Base-by-base conservation (phyloP, 2,888 invertebrate species). In the Cataglyphis albicans region DNA sequence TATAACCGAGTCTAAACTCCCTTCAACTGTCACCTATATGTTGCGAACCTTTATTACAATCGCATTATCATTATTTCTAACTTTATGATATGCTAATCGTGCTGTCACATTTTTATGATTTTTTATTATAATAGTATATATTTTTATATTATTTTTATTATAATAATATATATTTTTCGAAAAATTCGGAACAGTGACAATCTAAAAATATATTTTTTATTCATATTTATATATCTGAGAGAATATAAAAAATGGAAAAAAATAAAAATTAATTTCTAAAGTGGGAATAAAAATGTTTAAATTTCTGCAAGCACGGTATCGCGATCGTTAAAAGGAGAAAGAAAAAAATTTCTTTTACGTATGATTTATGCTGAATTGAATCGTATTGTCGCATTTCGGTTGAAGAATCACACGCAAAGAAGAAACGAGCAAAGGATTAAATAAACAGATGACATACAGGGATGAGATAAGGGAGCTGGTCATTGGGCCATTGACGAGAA, bases 401-500 rank as follows among this genome's bases (percentile, higher is more conserved):
- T 21, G 9, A 63, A 48, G 35, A 61, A 81, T 25, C 6, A 18
- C 9, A 57, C 21, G 35, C 25, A 29, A 44, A 25, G 21, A 61
- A 21, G 41, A 61, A 35, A 64, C 38, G 68, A 25, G 10, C 48
- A 38, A 38, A 35, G n/a, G 55, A 52, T 64, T 75, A 52, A 38
- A 57, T 72, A 80, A 83, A 83, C 57, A 32, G 48, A 48, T 48
- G 25, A 12, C 57, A 68, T 21, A n/a, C 57, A 25, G 32, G 81
- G 75, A 81, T 81, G 86, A 88, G 44, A 44, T 81, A 85, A 81
- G 82, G 48, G 85, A 25, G 57, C 67, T 35, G 88, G 78, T 84
- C 75, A 85, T 86, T 76, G 75, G 88, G 61, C 84, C 67, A 86
- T 68, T 85, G 90, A 90, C 86, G 88, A 89, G 86, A 89, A 88